Evolutionary conservation across 1,140 invertebrate genomes (phyloP).

Genomic region (Dreissena polymorpha): DNA sequence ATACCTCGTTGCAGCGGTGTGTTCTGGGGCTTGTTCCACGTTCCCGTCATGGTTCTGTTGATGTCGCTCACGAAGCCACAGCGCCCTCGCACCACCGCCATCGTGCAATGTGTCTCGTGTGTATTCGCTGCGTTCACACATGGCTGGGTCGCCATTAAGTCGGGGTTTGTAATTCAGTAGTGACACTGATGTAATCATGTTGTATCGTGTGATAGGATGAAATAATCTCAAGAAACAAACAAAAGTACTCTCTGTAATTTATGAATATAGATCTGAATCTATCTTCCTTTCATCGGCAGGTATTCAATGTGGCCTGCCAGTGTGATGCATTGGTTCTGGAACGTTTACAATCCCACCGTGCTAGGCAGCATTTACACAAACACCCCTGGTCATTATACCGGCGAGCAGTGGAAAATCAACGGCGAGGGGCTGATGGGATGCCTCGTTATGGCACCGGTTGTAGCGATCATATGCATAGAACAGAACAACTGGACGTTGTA

Average conservation of each 20-base stretch:
- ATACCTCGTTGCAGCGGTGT: conserved; percentile 55
- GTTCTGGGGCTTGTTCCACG: conserved; percentile 66
- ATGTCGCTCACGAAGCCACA: conserved; percentile 33
- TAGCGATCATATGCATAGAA: conserved; percentile 29
- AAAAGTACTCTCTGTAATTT: no score
- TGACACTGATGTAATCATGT: no score
- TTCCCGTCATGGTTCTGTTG: conserved; percentile 64
- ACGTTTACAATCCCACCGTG: conserved; percentile 56
- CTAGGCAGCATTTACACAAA: conserved; percentile 68
- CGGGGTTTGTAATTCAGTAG: conserved; percentile 42
- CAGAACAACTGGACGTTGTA: neutral
- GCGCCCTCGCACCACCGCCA: conserved; percentile 48
- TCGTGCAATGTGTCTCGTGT: conserved; percentile 59
- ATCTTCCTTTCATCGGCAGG: conserved; percentile 58
- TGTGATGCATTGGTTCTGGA: conserved; percentile 64
- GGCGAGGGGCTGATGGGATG: conserved; percentile 66
- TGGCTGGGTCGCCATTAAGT: conserved; percentile 64
- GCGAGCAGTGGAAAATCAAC: conserved; percentile 68
- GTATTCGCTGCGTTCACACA: conserved; percentile 59
- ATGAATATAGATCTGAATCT: no score
- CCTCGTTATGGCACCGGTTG: conserved; percentile 57
- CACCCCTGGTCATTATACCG: conserved; percentile 55
- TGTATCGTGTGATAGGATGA: no score
- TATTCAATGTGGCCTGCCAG: conserved; percentile 60
- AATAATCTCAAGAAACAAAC: no score